Percentiles rank a stretch among this genome's conserved stretches.
These are phyloP conservation scores for Lithobates pipiens DNA, from an alignment of 2,797 vertebrate genomes.

Conservation along the genomic window DNA sequence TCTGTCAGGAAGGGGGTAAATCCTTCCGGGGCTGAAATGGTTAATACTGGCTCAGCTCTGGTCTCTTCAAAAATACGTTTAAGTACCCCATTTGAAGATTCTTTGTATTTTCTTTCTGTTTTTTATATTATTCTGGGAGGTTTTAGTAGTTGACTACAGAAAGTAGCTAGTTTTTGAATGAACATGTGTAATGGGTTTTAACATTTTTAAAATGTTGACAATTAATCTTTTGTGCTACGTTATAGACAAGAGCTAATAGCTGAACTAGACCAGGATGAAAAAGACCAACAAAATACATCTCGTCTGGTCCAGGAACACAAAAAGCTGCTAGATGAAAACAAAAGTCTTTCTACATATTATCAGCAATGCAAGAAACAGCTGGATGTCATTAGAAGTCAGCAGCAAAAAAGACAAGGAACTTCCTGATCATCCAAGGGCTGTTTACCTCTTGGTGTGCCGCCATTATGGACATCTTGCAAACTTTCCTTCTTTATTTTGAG, in stretches of 20 bases:
- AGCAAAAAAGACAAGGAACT: slow-evolving; percentile 97
- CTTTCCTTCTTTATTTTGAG: slow-evolving; percentile 73
- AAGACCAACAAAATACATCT: slow-evolving; percentile 99
- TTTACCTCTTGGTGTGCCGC: slow-evolving; percentile 78
- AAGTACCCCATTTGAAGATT: too few species aligned
- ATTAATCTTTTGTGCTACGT: slow-evolving; percentile 9
- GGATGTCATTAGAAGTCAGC: slow-evolving; percentile 96
- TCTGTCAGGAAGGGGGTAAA: too few species aligned
- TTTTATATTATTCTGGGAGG: too few species aligned
- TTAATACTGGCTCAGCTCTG: too few species aligned
- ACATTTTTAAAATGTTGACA: too few species aligned
- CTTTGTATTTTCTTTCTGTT: too few species aligned
- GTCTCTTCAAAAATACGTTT: too few species aligned
- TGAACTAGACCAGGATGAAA: slow-evolving; percentile 99
- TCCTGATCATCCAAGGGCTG: slow-evolving; percentile 85
- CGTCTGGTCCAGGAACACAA: slow-evolving; percentile 99
- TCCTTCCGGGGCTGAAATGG: too few species aligned
- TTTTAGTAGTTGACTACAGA: too few species aligned
- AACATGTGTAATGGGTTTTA: too few species aligned
- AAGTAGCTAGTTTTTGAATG: too few species aligned
- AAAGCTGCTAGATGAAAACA: slow-evolving; percentile 98
- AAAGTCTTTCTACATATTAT: slow-evolving; percentile 97
- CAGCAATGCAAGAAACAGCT: slow-evolving; percentile 99
- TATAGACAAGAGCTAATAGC: slow-evolving; percentile 94
- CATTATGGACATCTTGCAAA: slow-evolving; percentile 72